phyloP scores from a whole-genome alignment of 2,888 invertebrate species.

The Anthrax anthrax region DNA sequence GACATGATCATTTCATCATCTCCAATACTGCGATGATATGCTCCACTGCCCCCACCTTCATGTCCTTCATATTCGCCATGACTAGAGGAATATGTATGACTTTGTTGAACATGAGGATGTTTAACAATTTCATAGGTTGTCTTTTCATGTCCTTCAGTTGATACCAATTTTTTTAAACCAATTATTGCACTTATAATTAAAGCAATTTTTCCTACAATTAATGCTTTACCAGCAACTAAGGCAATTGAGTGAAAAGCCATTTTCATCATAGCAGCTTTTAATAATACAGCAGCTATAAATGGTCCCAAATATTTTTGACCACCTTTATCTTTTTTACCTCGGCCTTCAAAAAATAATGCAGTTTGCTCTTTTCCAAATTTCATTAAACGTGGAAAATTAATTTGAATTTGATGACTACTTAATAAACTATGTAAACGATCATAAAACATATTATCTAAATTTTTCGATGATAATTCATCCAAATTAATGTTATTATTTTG shows the following conservation, averaged over 20 bases:
- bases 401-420: slow-evolving; percentile 43
- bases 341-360: slow-evolving; percentile 37
- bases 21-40: slow-evolving; percentile 43
- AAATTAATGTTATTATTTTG: slow-evolving; percentile 43
- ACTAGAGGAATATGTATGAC: slow-evolving; percentile 55
- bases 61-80: slow-evolving; percentile 48
- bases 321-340: slow-evolving; percentile 44
- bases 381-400: slow-evolving; percentile 36
- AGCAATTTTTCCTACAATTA: slow-evolving; percentile 73
- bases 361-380: slow-evolving; percentile 32
- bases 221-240: slow-evolving; percentile 63
- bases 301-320: slow-evolving; percentile 48
- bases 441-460: slow-evolving; percentile 44
- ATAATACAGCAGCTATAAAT: slow-evolving; percentile 50
- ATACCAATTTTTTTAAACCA: slow-evolving; percentile 64
- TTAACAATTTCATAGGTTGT: slow-evolving; percentile 77
- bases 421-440: slow-evolving; percentile 43
- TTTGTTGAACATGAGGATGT: slow-evolving; percentile 67
- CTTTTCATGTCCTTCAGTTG: slow-evolving; percentile 55
- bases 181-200: slow-evolving; percentile 63
- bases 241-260: slow-evolving; percentile 63
- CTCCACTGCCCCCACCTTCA: slow-evolving; percentile 39
- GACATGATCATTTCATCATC: slow-evolving; percentile 46
- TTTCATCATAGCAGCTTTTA: slow-evolving; percentile 57
- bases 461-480: slow-evolving; percentile 43